Percentiles rank a stretch among this genome's conserved stretches.
Conservation (phyloP, 2,113 vertebrate genomes). For the Platysternon megacephalum region DNA sequence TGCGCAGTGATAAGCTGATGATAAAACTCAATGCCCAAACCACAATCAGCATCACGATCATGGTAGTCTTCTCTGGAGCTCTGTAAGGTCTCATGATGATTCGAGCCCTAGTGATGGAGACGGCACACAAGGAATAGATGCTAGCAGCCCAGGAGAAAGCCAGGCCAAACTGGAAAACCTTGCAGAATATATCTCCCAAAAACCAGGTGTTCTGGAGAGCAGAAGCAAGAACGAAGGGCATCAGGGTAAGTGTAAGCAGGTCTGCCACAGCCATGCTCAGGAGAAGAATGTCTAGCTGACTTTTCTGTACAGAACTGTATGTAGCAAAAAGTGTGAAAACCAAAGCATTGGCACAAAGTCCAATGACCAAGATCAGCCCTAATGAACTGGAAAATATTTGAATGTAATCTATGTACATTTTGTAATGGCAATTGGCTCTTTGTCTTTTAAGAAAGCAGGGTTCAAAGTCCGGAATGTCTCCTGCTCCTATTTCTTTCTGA, state of each 20-base stretch:
- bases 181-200: slow-evolving; percentile 77
- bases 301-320: slow-evolving; percentile 78
- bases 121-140: slow-evolving; percentile 82
- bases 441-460: neutral
- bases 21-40: slow-evolving; percentile 80
- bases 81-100: slow-evolving; percentile 77
- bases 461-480: neutral
- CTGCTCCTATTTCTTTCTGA: neutral
- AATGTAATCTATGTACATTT: slow-evolving; percentile 64
- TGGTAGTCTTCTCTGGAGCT: slow-evolving; percentile 69
- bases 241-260: slow-evolving; percentile 79
- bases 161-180: slow-evolving; percentile 82
- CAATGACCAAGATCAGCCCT: slow-evolving; percentile 77
- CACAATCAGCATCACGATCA: slow-evolving; percentile 73
- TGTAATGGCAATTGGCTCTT: neutral
- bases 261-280: slow-evolving; percentile 81
- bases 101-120: slow-evolving; percentile 78
- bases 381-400: slow-evolving; percentile 80
- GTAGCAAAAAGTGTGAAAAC: slow-evolving; percentile 81
- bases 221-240: slow-evolving; percentile 78
- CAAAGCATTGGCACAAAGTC: slow-evolving; percentile 80
- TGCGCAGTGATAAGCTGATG: slow-evolving; percentile 74
- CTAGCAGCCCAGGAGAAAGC: slow-evolving; percentile 81
- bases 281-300: slow-evolving; percentile 79
- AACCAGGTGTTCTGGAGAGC: slow-evolving; percentile 78